Conservation (phyloP, 2,113 vertebrate species). For the Coryphaenoides rupestris region DNA sequence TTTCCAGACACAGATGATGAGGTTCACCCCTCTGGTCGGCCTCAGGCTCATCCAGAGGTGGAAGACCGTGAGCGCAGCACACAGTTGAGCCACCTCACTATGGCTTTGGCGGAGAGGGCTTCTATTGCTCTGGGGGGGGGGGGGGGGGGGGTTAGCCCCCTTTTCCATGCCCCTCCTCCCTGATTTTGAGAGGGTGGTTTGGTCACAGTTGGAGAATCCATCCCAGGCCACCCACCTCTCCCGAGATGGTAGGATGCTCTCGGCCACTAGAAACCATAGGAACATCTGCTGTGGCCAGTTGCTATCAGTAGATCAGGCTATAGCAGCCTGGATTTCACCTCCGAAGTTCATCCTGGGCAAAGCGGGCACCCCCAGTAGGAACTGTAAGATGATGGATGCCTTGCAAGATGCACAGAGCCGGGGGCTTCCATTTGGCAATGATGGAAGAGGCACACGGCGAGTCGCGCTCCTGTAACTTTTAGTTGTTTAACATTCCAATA, state of each 20-base stretch:
- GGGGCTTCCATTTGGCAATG: too few relatives aligned
- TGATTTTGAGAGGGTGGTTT: neutral
- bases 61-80: neutral
- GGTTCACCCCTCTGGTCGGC: neutral
- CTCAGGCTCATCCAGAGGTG: neutral
- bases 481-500: too few relatives aligned
- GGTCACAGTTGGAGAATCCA: neutral
- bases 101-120: neutral
- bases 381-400: neutral
- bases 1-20: neutral
- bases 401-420: conserved; percentile 1
- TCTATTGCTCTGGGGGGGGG: neutral
- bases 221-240: neutral
- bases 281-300: neutral
- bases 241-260: neutral
- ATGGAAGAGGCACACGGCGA: too few relatives aligned
- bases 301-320: neutral
- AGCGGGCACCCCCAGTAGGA: neutral
- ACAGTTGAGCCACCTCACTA: neutral
- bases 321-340: neutral
- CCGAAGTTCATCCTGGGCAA: neutral
- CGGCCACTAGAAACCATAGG: neutral
- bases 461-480: too few relatives aligned
- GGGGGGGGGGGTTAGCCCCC: neutral
- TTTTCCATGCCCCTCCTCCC: neutral